These are phyloP conservation scores for Autographa pulchrina DNA, from an alignment of 2,888 invertebrate species.

Conservation along the genomic window DNA sequence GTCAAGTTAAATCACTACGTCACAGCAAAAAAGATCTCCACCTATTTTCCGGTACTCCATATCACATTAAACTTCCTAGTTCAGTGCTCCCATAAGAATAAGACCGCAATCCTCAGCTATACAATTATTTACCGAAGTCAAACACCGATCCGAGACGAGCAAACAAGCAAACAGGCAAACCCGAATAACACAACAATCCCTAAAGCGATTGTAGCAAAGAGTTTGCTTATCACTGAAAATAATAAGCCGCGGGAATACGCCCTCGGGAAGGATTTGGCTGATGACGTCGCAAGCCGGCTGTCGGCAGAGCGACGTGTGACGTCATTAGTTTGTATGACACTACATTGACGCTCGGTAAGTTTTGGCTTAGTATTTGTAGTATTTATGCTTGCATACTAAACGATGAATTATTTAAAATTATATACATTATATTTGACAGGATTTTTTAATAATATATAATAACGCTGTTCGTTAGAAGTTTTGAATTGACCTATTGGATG, in stretches of 20 bases:
- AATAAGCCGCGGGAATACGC: conserved; percentile 41
- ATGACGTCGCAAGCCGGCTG: conserved; percentile 41
- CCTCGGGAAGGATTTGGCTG: conserved; percentile 29
- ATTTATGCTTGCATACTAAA: neutral
- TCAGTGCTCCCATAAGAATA: conserved; percentile 17
- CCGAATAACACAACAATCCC: conserved; percentile 41
- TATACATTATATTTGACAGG: no score
- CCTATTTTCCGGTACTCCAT: neutral
- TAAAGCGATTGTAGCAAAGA: conserved; percentile 33
- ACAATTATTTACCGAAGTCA: conserved; percentile 22
- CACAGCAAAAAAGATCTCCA: neutral
- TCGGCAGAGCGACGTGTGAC: conserved; percentile 12
- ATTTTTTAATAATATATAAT: no score
- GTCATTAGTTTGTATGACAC: conserved; percentile 9
- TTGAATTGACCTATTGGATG: no score
- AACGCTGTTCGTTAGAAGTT: no score
- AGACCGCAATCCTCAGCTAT: conserved; percentile 16
- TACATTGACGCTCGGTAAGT: neutral
- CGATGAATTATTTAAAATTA: neutral
- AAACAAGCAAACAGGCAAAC: conserved; percentile 42
- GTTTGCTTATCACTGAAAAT: conserved; percentile 45
- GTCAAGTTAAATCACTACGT: no score
- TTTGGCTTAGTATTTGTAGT: neutral
- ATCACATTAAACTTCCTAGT: neutral
- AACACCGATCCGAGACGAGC: conserved; percentile 29